Percentiles rank a stretch among this genome's conserved stretches.
These are phyloP conservation scores for Pseudoatta argentina DNA, from an alignment of 1,140 invertebrate genomes.

Conservation along the genomic window DNA sequence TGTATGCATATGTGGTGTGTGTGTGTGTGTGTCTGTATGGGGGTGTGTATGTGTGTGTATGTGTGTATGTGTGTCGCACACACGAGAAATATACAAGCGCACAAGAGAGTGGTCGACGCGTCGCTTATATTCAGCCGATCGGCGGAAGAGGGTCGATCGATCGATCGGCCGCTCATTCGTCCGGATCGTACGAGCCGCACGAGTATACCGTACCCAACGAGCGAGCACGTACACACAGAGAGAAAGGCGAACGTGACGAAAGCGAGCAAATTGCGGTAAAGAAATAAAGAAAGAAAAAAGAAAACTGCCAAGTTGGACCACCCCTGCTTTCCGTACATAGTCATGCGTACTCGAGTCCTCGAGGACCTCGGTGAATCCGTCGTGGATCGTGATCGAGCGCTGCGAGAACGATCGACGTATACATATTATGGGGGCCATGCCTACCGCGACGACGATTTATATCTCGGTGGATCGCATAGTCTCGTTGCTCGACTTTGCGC, in stretches of 20 bases:
- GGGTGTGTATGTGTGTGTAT: not conserved
- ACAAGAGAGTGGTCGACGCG: slow-evolving; percentile 26
- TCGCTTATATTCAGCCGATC: slow-evolving; percentile 55
- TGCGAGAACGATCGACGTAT: slow-evolving; percentile 40
- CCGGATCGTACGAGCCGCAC: slow-evolving; percentile 39
- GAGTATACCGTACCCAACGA: not conserved
- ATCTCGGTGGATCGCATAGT: slow-evolving; percentile 48
- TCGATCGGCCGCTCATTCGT: slow-evolving; percentile 18
- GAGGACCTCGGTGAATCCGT: slow-evolving; percentile 50
- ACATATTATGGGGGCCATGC: not conserved
- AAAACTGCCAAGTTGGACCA: slow-evolving; percentile 74
- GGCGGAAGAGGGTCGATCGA: slow-evolving; percentile 46
- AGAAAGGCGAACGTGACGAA: not conserved
- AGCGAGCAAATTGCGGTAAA: slow-evolving; percentile 6
- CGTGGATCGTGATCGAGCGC: slow-evolving; percentile 53
- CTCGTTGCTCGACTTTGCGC: slow-evolving; percentile 44
- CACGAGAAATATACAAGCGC: slow-evolving; percentile 31
- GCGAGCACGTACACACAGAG: not conserved
- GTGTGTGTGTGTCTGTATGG: no score
- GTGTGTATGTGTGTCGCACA: not conserved
- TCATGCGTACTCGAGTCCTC: slow-evolving; percentile 63
- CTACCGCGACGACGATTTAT: slow-evolving; percentile 41
- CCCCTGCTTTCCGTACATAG: slow-evolving; percentile 73
- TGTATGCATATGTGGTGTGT: not conserved
- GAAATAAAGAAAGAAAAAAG: slow-evolving; percentile 42